phyloP scores from a whole-genome alignment of 2,797 vertebrate genomes.

The Huso huso region DNA sequence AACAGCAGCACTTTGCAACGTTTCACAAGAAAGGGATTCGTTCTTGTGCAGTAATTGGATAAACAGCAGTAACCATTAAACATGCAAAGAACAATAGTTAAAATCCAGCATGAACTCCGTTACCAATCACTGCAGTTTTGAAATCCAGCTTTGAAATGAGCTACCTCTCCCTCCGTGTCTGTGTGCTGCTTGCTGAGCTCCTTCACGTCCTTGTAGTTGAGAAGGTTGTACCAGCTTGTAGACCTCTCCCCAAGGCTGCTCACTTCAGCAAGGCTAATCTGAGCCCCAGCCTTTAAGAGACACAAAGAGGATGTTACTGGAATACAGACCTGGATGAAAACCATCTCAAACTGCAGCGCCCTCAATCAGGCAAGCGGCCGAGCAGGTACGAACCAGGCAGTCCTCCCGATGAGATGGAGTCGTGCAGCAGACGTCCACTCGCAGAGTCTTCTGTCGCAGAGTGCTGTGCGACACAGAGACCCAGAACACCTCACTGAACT shows the following conservation, averaged over 20 bases:
- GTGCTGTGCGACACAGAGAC: slow-evolving; percentile 72
- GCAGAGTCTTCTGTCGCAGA: slow-evolving; percentile 84
- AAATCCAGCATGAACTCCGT: too few species aligned
- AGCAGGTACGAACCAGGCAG: slow-evolving; percentile 68
- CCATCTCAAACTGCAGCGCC: too few species aligned
- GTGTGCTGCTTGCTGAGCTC: slow-evolving; percentile 60
- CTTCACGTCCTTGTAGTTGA: slow-evolving; percentile 69
- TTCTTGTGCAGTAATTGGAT: too few species aligned
- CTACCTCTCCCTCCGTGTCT: slow-evolving; percentile 16
- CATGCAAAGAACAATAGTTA: too few species aligned
- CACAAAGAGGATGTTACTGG: not conserved
- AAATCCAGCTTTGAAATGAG: too few species aligned
- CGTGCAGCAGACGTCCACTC: slow-evolving; percentile 77
- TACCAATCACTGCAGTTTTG: too few species aligned
- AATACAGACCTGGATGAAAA: slow-evolving; percentile 6
- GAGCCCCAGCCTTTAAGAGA: slow-evolving; percentile 74
- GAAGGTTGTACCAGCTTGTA: slow-evolving; percentile 87
- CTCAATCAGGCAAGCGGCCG: too few species aligned
- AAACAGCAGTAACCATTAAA: too few species aligned
- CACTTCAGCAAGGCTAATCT: slow-evolving; percentile 88
- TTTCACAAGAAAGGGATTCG: not conserved
- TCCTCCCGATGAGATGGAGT: slow-evolving; percentile 70
- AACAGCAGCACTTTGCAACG: too few species aligned
- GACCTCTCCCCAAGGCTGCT: slow-evolving; percentile 70
- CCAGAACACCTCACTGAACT: slow-evolving; percentile 79